These are phyloP conservation scores for Oceanodroma leucorhoa DNA, from an alignment of 2,797 vertebrate species.

Conservation along the genomic window DNA sequence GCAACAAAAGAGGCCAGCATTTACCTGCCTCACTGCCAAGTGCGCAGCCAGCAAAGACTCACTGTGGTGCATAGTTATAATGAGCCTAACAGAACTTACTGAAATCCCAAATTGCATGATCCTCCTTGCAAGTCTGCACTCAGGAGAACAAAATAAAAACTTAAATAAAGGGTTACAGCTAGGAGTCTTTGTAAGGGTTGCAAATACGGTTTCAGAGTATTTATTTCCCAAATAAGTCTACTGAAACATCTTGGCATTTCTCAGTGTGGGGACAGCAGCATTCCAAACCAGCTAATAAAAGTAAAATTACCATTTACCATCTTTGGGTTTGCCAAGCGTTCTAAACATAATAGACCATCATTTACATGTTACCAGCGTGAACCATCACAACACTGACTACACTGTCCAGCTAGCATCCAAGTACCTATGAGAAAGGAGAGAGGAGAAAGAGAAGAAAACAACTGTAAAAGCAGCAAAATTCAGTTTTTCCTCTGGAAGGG, in stretches of 20 bases:
- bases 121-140: not conserved
- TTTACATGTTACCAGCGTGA: not conserved
- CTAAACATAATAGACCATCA: not conserved
- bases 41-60: not conserved
- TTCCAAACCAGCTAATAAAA: not conserved
- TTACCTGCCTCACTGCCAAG: not conserved
- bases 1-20: not conserved
- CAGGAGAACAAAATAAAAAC: fast-evolving
- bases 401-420: not conserved
- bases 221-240: not conserved
- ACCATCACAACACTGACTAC: not conserved
- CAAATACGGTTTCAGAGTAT: not conserved
- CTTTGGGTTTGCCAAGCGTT: not conserved
- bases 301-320: not conserved
- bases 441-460: not conserved
- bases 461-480: not conserved
- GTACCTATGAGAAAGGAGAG: not conserved
- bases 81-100: not conserved
- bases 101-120: not conserved
- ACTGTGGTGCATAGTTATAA: not conserved
- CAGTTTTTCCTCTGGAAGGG: not conserved
- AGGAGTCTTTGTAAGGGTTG: not conserved
- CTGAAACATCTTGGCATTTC: not conserved
- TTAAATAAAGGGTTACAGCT: not conserved
- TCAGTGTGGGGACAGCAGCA: not conserved